Evolutionary conservation across 1,140 invertebrate species (phyloP).

Genomic region (Anastrepha obliqua): DNA sequence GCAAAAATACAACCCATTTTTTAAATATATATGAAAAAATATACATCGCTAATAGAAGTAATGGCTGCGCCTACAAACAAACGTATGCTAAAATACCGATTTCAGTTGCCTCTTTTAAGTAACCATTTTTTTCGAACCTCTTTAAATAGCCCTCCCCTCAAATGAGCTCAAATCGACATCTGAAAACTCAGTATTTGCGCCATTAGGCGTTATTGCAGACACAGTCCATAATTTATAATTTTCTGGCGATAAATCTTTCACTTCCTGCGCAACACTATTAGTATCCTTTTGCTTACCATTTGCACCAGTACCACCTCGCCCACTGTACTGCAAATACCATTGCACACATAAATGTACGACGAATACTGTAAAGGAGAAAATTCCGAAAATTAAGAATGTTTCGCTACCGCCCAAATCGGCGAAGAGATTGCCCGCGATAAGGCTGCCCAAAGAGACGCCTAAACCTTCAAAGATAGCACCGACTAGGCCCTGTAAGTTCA

Average conservation of each 20-base stretch:
- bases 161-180: constrained; percentile 66
- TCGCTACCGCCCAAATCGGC: constrained; percentile 78
- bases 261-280: background rate
- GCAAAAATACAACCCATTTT: background rate
- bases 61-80: background rate
- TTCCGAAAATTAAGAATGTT: constrained; percentile 84
- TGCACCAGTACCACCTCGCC: constrained; percentile 55
- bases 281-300: constrained; percentile 69
- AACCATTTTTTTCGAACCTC: background rate
- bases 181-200: constrained; percentile 60
- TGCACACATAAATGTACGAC: constrained; percentile 79
- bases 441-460: constrained; percentile 85
- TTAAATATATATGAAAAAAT: background rate
- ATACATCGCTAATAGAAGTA: background rate
- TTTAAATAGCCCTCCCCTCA: background rate
- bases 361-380: constrained; percentile 79
- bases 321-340: constrained; percentile 68
- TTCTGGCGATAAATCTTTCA: constrained; percentile 13
- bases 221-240: constrained; percentile 51
- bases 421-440: constrained; percentile 82
- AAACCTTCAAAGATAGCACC: constrained; percentile 91
- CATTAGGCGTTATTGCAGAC: constrained; percentile 62
- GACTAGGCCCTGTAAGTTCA: constrained; percentile 81
- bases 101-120: background rate
- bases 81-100: too few relatives aligned